Conservation (phyloP, 2,888 invertebrate genomes). For the Ophraella communa region DNA sequence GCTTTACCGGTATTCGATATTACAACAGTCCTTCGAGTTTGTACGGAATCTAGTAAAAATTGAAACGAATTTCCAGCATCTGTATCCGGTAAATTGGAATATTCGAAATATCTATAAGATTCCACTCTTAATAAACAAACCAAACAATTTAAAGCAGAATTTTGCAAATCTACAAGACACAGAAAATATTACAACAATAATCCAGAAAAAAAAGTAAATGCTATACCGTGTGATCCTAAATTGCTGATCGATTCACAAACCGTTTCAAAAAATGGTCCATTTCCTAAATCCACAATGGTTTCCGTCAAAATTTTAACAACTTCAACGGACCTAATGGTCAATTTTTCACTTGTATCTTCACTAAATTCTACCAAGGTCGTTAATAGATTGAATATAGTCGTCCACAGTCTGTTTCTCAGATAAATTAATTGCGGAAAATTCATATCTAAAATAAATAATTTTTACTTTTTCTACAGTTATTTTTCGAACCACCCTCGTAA, state of each 20-base stretch:
- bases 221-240: slow-evolving; percentile 50
- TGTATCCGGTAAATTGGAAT: slow-evolving; percentile 6
- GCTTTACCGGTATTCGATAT: slow-evolving; percentile 26
- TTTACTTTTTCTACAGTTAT: no score
- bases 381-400: slow-evolving; percentile 60
- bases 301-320: slow-evolving; percentile 42
- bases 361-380: slow-evolving; percentile 52
- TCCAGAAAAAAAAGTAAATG: no score
- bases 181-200: no score
- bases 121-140: slow-evolving; percentile 46
- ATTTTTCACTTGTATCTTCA: slow-evolving; percentile 28
- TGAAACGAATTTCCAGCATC: slow-evolving; percentile 37
- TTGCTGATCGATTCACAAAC: slow-evolving; percentile 54
- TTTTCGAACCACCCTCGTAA: not conserved
- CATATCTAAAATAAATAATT: slow-evolving; percentile 49
- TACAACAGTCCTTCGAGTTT: slow-evolving; percentile 43
- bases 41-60: slow-evolving; percentile 50
- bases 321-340: slow-evolving; percentile 38
- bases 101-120: slow-evolving; percentile 31
- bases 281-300: slow-evolving; percentile 43
- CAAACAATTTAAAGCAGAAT: slow-evolving; percentile 46
- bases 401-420: slow-evolving; percentile 62
- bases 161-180: slow-evolving; percentile 50
- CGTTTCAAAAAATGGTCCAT: slow-evolving; percentile 52
- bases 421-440: slow-evolving; percentile 55